Evolutionary conservation across 2,113 vertebrate species (phyloP).

Genomic region (Coracopsis vasa): DNA sequence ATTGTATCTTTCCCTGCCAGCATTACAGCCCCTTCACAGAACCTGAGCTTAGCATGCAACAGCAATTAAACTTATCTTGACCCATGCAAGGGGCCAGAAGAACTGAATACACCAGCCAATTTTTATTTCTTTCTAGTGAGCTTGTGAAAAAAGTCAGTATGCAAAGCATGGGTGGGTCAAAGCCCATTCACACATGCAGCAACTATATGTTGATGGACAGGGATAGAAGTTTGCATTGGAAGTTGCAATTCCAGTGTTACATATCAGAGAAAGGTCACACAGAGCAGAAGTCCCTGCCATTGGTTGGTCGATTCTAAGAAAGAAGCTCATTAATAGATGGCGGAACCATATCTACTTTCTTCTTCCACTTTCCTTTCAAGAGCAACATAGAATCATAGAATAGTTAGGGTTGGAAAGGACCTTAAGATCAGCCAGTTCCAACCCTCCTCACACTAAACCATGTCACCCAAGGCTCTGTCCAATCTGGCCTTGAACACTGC

Average conservation of each 20-base stretch:
- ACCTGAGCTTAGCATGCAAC: neutral
- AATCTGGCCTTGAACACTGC: too few species aligned
- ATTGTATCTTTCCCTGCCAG: neutral
- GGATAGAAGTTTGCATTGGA: neutral
- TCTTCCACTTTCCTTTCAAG: neutral
- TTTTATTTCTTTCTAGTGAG: constrained; percentile 19
- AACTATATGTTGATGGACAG: fast-evolving
- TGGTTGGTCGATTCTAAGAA: neutral
- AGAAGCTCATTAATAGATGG: neutral
- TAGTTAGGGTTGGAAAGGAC: too few species aligned
- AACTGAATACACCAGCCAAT: neutral
- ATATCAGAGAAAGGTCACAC: neutral
- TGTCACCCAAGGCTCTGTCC: too few species aligned
- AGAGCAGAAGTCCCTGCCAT: neutral
- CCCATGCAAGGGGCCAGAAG: neutral
- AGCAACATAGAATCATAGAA: neutral
- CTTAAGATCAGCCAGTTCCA: too few species aligned
- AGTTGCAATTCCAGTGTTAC: neutral
- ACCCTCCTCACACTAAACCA: too few species aligned
- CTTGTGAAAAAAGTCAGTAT: neutral
- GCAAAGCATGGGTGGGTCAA: neutral
- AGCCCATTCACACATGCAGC: neutral
- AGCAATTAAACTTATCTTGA: neutral
- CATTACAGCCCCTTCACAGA: neutral
- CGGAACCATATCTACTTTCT: neutral